A percentile compares a stretch with the other conserved stretches of the same genome.
phyloP scores from a whole-genome alignment of 2,888 invertebrate species.

The Tipula confusa region DNA sequence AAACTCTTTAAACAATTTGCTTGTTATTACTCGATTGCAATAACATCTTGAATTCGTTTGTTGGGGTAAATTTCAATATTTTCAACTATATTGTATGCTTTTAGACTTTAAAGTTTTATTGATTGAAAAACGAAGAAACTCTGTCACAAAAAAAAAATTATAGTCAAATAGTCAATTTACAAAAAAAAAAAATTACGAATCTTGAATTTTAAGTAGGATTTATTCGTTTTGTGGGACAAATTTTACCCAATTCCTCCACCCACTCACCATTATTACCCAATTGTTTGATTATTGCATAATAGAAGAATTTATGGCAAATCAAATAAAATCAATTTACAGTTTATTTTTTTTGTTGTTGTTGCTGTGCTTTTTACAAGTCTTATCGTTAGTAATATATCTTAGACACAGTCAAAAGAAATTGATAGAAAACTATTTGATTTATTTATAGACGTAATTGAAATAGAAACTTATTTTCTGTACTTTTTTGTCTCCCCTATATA shows the following conservation, averaged over 20 bases:
- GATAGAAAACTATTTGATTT: neutral
- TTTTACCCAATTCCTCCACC: neutral
- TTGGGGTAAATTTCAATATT: too few relatives aligned
- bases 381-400: neutral
- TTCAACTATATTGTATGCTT: neutral
- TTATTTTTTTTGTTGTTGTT: too few relatives aligned
- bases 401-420: neutral
- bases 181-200: neutral
- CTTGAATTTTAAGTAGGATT: neutral
- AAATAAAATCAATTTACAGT: neutral
- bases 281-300: neutral
- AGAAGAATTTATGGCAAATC: neutral
- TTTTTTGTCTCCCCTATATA: neutral
- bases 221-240: neutral
- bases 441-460: neutral
- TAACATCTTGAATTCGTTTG: too few relatives aligned
- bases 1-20: too few relatives aligned
- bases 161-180: neutral
- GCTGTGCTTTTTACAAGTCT: neutral
- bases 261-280: neutral
- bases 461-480: neutral
- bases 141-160: neutral
- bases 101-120: neutral
- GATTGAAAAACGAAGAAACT: neutral
- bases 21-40: too few relatives aligned